phyloP scores from a whole-genome alignment of 2,113 vertebrate species.

The Scophthalmus maximus region DNA sequence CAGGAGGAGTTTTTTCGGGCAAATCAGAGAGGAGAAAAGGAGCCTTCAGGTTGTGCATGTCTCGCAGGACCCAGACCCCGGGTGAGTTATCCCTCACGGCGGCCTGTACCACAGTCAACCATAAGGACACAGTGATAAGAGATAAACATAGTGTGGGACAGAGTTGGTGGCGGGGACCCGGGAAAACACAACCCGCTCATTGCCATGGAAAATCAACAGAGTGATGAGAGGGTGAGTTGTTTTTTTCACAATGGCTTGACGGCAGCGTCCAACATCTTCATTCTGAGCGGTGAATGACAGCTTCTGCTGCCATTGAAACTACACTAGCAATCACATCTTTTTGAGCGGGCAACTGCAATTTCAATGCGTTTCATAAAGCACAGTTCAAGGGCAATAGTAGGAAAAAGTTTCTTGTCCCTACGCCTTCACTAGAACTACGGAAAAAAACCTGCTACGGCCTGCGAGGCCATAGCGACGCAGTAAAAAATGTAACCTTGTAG shows the following conservation, averaged over 20 bases:
- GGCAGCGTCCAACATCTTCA: constrained; percentile 20
- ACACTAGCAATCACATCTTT: constrained; percentile 32
- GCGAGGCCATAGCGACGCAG: constrained; percentile 15
- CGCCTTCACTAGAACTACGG: constrained; percentile 46
- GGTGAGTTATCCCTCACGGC: constrained; percentile 64
- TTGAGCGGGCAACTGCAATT: constrained; percentile 17
- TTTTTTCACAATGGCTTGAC: constrained; percentile 13
- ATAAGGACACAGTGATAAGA: constrained; percentile 60
- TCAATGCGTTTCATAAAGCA: constrained; percentile 28
- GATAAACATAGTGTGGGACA: constrained; percentile 50
- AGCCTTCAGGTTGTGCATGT: constrained; percentile 53
- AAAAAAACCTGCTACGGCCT: too few species aligned
- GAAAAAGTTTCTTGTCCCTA: constrained; percentile 39
- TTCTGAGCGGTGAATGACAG: constrained; percentile 46
- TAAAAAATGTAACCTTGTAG: constrained; percentile 15
- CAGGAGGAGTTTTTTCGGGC: constrained; percentile 18
- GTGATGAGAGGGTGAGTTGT: constrained; percentile 11
- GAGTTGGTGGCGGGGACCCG: constrained; percentile 20
- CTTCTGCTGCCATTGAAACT: constrained; percentile 32
- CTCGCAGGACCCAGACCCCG: constrained; percentile 43
- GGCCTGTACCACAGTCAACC: constrained; percentile 43
- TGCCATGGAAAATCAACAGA: constrained; percentile 11
- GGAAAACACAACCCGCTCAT: constrained; percentile 14
- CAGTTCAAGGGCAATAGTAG: constrained; percentile 1
- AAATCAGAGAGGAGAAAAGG: constrained; percentile 45